Base-by-base conservation (phyloP, 2,888 invertebrate genomes). In the Noctua comes region DNA sequence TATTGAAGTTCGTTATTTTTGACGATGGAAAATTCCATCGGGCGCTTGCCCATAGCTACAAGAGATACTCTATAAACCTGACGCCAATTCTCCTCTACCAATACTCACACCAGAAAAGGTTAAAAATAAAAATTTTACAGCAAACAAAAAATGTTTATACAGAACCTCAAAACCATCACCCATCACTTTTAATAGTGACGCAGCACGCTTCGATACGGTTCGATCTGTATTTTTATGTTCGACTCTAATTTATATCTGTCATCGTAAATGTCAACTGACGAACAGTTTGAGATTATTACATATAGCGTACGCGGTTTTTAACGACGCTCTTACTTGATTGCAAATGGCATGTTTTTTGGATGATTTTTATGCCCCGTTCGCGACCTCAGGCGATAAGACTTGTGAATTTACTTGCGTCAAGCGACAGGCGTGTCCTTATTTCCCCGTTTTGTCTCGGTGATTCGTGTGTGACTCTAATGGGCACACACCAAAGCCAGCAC, bases 211-310 rank as follows among this genome's bases (percentile, higher is more conserved):
- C 94, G 94, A 94, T 94, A 93, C 93, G 91, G 92, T 92, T 86
- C 95, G 93, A 94, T 94, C 91, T 90, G 73, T 93, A 93, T 91
- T 95, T 96, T 96, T 96, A 96, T 92, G 94, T 92, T 93, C 93
- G 91, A 89, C 89, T 94, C 95, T 96, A 96, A 96, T 96, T 96
- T 96, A 96, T 96, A 93, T 92, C 92, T 92, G 92, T 92, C 91
- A 88, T 95, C 96, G 94, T 96, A 96, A 96, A 96, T 88, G 96
- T 96, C 96, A 92, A 92, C 93, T 92, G 92, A 92, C 90, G 92
- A 93, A 85, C 88, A 88, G 90, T 91, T 93, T 88, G 91, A 93
- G 93, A 94, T 94, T 95, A 94, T 95, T 94, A 95, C 95, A 93
- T 93, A 93, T 94, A 90, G 90, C 92, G 91, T 91, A 91, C 93